Evolutionary conservation across 92 coral and sea anemone genomes (phyloP).

Genomic region (Meandrina meandrites): DNA sequence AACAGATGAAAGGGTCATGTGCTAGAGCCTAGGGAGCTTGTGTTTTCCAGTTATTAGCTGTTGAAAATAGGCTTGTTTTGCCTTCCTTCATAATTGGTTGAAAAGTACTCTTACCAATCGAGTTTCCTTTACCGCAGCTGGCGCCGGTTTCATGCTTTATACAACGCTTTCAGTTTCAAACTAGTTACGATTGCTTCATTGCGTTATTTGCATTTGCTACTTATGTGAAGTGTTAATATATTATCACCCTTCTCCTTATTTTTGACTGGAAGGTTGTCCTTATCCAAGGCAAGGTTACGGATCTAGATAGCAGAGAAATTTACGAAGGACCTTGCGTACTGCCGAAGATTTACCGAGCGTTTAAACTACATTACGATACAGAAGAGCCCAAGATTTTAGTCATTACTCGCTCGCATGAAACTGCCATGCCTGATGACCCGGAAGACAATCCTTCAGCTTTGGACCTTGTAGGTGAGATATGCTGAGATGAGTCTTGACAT

Average conservation of each 20-base stretch:
- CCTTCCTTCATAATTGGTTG: neutral
- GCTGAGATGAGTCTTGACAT: neutral
- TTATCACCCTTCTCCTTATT: neutral
- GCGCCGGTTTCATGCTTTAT: too few relatives aligned
- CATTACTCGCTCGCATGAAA: constrained; percentile 75
- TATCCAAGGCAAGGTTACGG: constrained; percentile 87
- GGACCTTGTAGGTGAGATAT: constrained; percentile 70
- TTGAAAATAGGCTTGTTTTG: neutral
- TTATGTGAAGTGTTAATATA: too few relatives aligned
- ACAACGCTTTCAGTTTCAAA: neutral
- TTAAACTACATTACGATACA: constrained; percentile 66
- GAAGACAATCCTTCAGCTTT: constrained; percentile 81
- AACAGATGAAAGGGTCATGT: constrained; percentile 71
- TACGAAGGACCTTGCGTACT: constrained; percentile 88
- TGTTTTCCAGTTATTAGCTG: neutral
- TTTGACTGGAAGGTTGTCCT: constrained; percentile 44
- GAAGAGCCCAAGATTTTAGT: constrained; percentile 83
- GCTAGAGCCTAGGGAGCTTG: neutral
- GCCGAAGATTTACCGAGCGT: constrained; percentile 61
- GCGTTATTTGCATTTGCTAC: neutral
- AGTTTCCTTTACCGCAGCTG: too few relatives aligned
- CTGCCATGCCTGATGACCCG: constrained; percentile 65
- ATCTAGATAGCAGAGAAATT: constrained; percentile 68
- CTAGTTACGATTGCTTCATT: neutral
- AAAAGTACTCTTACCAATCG: neutral